These are phyloP conservation scores for Rhagophthalmus giganteus DNA, from an alignment of 2,888 invertebrate species.

Conservation along the genomic window DNA sequence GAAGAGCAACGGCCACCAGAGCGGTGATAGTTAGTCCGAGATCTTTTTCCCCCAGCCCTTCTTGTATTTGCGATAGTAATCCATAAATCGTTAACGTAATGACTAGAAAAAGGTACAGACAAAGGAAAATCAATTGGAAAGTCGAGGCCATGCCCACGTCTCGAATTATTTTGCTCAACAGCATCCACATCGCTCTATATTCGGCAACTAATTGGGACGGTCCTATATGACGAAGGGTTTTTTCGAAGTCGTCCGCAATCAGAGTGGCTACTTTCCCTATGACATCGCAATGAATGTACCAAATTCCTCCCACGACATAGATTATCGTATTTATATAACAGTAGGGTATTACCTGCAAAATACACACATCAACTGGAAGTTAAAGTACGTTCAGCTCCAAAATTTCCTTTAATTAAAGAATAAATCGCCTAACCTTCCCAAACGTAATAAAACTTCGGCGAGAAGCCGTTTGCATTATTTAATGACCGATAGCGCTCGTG, in stretches of 20 bases:
- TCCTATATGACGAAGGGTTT: slow-evolving; percentile 68
- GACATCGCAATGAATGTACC: slow-evolving; percentile 69
- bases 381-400: no score
- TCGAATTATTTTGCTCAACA: slow-evolving; percentile 68
- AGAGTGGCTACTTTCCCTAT: slow-evolving; percentile 67
- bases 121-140: slow-evolving; percentile 70
- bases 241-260: slow-evolving; percentile 70
- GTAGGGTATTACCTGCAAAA: slow-evolving; percentile 63
- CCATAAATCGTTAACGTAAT: slow-evolving; percentile 77
- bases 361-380: no score
- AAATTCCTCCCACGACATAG: slow-evolving; percentile 70
- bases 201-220: slow-evolving; percentile 71
- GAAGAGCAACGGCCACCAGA: slow-evolving; percentile 63
- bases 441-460: no score
- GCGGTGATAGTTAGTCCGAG: slow-evolving; percentile 71
- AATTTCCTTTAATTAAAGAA: neutral
- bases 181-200: slow-evolving; percentile 71
- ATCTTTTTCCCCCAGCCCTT: slow-evolving; percentile 73
- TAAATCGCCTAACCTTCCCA: slow-evolving; percentile 2
- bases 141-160: slow-evolving; percentile 70
- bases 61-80: slow-evolving; percentile 71
- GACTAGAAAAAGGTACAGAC: slow-evolving; percentile 70
- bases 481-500: no score
- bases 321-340: slow-evolving; percentile 71
- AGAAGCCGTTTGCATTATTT: no score